Evolutionary conservation across 2,888 invertebrate genomes (phyloP), one percentile per base, ranked within the genome.

Genomic region (Phlogophora meticulosa): DNA sequence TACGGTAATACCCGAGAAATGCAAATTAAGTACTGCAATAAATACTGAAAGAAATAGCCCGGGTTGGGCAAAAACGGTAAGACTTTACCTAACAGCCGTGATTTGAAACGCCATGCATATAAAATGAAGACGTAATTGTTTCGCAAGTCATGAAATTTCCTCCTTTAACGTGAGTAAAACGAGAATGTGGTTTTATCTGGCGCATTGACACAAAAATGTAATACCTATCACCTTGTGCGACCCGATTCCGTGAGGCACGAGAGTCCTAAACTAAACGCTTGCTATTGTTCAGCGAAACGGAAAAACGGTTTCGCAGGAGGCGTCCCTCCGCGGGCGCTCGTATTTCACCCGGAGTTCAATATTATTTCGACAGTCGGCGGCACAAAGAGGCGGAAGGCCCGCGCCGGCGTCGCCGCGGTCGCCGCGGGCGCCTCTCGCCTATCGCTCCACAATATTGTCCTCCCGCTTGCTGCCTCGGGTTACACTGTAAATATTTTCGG

Each of bases 401-500:
- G 90, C 86, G 86, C 87, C 89, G 86, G 80, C 83, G 84, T 70
- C 85, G 89, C 79, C 82, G 82, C 76, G 74, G 68, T 62, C 78
- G 92, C 93, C 93, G 90, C 91, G 90, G 92, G 93, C 92, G 85
- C 85, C 87, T 86, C 85, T 86, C 88, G 90, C 90, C 90, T 90
- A 89, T 90, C 93, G 91, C 90, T 90, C 87, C 87, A 90, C 94
- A 94, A 95, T 95, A 95, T 94, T 95, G 94, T 94, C 93, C 92
- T 92, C 92, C 88, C 81, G 85, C 86, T 86, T 83, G 85, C 81
- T 88, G 94, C 93, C 93, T 94, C 92, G 90, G 93, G 94, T 94
- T 94, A 94, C 93, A 92, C 90, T 91, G 94, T 94, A 94, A 93
- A 95, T 94, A 95, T 94, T 94, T 94, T 94, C 91, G 93, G 92